phyloP scores from a whole-genome alignment of 2,888 invertebrate genomes.

The Octodonta nipae region DNA sequence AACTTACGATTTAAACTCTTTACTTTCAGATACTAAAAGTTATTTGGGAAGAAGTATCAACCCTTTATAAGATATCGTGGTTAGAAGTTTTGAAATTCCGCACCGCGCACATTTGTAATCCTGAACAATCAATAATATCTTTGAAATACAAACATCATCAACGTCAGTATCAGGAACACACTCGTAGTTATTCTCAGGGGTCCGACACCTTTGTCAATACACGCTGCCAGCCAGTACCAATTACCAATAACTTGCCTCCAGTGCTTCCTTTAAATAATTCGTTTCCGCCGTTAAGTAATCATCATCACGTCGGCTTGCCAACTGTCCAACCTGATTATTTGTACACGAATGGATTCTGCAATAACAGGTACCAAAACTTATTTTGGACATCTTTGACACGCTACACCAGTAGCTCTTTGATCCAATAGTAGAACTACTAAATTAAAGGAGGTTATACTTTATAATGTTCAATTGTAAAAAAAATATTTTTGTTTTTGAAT shows the following conservation, averaged over 20 bases:
- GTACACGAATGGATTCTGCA: slow-evolving; percentile 19
- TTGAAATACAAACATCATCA: slow-evolving; percentile 37
- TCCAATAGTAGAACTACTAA: too few relatives aligned
- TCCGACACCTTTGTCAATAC: slow-evolving; percentile 7
- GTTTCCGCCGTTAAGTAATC: slow-evolving; percentile 19
- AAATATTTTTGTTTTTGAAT: too few relatives aligned
- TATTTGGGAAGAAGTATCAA: slow-evolving; percentile 58
- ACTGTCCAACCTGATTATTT: slow-evolving; percentile 16
- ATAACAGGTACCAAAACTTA: too few relatives aligned
- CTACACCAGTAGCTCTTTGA: too few relatives aligned
- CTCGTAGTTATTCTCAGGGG: slow-evolving; percentile 18
- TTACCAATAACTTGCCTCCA: slow-evolving; percentile 13
- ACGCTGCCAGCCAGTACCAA: slow-evolving; percentile 12
- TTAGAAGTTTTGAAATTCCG: slow-evolving; percentile 53
- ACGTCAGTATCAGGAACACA: slow-evolving; percentile 28
- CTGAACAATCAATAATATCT: slow-evolving; percentile 40
- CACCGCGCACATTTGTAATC: slow-evolving; percentile 40
- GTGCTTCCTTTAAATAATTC: slow-evolving; percentile 22
- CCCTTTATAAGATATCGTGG: slow-evolving; percentile 44
- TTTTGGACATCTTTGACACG: too few relatives aligned
- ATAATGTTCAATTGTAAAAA: too few relatives aligned
- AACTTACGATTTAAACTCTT: slow-evolving; percentile 5
- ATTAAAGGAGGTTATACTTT: too few relatives aligned
- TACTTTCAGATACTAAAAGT: slow-evolving; percentile 55
- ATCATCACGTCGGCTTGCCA: slow-evolving; percentile 14